A percentile compares a stretch with the other conserved stretches of the same genome.
Evolutionary conservation across 2,113 vertebrate species (phyloP).

Genomic region (Gopherus flavomarginatus): DNA sequence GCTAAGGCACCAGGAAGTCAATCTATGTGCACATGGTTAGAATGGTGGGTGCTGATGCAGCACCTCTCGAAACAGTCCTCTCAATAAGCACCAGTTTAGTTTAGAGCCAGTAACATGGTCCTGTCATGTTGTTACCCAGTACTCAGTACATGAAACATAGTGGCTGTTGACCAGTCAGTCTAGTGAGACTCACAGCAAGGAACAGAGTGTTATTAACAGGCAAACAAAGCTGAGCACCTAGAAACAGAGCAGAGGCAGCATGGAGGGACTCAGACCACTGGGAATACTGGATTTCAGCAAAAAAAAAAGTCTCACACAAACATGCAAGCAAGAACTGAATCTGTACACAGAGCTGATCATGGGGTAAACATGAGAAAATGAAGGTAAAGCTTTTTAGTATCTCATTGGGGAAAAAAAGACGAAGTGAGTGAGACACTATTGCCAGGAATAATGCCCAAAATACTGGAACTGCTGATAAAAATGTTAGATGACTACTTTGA

Average conservation of each 20-base stretch:
- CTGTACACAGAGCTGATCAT: not conserved
- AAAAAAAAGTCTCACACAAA: not conserved
- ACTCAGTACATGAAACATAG: not conserved
- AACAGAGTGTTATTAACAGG: not conserved
- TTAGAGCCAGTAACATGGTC: not conserved
- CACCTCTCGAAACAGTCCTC: not conserved
- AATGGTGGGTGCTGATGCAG: not conserved
- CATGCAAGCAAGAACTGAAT: not conserved
- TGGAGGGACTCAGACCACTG: not conserved
- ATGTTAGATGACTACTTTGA: not conserved
- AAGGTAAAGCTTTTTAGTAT: not conserved
- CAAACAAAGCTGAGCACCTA: not conserved
- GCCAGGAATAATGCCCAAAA: not conserved
- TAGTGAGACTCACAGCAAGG: not conserved
- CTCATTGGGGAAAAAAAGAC: not conserved
- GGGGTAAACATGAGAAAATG: not conserved
- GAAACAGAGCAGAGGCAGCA: not conserved
- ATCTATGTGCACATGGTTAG: not conserved
- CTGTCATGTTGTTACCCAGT: not conserved
- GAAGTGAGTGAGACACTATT: not conserved
- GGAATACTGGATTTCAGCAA: not conserved
- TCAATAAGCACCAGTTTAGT: not conserved
- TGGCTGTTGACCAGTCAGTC: not conserved
- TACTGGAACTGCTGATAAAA: not conserved
- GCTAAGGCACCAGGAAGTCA: not conserved